Conservation (phyloP, 2,888 invertebrate genomes). For the Oligia fasciuncula region DNA sequence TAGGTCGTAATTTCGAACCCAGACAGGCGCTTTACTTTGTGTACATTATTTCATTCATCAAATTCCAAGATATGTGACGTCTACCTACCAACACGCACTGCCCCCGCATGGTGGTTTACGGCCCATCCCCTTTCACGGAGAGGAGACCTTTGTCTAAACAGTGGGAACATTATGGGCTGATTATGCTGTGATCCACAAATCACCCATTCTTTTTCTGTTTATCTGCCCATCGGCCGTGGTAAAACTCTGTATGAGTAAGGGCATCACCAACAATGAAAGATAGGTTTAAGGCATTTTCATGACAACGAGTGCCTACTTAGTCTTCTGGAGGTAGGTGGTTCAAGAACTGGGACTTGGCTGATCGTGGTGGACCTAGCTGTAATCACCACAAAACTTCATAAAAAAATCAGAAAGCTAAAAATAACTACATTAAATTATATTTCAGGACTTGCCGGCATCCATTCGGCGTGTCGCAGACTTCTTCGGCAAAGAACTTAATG, state of each 20-base stretch:
- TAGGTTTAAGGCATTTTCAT: not conserved
- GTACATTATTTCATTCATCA: no score
- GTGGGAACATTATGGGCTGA: no score
- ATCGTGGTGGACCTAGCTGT: no score
- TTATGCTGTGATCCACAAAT: not conserved
- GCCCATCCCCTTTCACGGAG: no score
- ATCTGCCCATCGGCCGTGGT: not conserved
- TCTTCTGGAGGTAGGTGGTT: not conserved
- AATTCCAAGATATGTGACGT: no score
- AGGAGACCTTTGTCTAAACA: no score
- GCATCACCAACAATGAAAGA: not conserved
- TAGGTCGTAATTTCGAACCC: no score
- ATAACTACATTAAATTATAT: not conserved
- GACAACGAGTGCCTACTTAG: not conserved
- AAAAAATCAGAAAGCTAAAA: not conserved
- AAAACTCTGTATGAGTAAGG: not conserved
- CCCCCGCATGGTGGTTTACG: no score
- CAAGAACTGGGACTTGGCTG: not conserved
- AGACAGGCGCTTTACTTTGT: no score
- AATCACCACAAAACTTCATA: not conserved
- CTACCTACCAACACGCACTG: no score
- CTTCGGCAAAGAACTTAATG: constrained; percentile 85
- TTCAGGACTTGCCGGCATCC: constrained; percentile 42
- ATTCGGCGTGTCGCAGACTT: constrained; percentile 88
- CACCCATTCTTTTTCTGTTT: no score